phyloP scores from a whole-genome alignment of 2,888 invertebrate species.

The Odontocerum albicorne region DNA sequence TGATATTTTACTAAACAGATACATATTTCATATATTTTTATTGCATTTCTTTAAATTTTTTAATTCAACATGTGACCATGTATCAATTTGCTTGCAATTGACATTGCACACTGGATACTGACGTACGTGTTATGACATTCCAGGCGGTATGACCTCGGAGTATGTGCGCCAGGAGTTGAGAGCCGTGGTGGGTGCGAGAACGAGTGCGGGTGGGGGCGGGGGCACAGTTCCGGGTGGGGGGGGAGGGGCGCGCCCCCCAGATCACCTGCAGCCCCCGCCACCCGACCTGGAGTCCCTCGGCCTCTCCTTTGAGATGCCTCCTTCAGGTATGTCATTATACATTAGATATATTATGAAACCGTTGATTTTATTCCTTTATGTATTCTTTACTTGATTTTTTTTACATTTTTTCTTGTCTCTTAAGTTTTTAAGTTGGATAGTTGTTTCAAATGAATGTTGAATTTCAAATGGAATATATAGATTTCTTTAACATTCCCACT shows the following conservation, averaged over 20 bases:
- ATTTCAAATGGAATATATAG: too few species aligned
- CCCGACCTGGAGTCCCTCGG: constrained; percentile 72
- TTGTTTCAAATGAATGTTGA: too few species aligned
- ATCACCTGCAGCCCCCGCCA: constrained; percentile 46
- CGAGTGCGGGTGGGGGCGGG: constrained; percentile 67
- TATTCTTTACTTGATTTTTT: too few species aligned
- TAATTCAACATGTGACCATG: too few species aligned
- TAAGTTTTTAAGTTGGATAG: too few species aligned
- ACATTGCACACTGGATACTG: neutral
- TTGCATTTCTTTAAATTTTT: too few species aligned
- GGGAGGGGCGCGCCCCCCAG: constrained; percentile 42
- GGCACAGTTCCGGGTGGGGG: constrained; percentile 57
- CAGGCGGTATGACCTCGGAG: constrained; percentile 72
- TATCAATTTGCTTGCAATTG: neutral
- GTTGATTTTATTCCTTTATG: too few species aligned
- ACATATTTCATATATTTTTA: too few species aligned
- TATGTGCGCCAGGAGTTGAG: constrained; percentile 90
- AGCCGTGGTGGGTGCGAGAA: constrained; percentile 84
- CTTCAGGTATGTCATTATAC: constrained; percentile 63
- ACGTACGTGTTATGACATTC: constrained; percentile 2
- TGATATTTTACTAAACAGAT: too few species aligned
- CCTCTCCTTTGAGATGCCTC: constrained; percentile 68
- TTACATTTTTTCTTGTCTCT: too few species aligned
- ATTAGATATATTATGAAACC: too few species aligned
- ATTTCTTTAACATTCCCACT: too few species aligned